phyloP scores from a whole-genome alignment of 2,797 vertebrate genomes.

The Rachycentron canadum region DNA sequence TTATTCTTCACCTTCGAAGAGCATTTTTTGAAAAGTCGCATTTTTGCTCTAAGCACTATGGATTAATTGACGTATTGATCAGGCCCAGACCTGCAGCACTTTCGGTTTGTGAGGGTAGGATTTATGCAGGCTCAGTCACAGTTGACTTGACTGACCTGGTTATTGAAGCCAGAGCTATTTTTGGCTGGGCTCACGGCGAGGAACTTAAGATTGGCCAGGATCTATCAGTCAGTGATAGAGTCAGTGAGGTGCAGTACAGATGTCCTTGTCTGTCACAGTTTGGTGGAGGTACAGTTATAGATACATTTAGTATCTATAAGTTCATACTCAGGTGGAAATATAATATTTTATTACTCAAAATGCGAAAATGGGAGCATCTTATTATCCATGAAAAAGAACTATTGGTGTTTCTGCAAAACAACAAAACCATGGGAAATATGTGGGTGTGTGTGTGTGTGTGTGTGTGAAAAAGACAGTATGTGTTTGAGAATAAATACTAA shows the following conservation, averaged over 20 bases:
- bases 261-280: conserved; percentile 6
- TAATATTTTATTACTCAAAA: not conserved
- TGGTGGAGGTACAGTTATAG: not conserved
- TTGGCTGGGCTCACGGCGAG: conserved; percentile 51
- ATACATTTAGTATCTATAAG: too few relatives aligned
- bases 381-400: not conserved
- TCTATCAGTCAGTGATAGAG: conserved; percentile 51
- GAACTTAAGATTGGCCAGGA: conserved; percentile 66
- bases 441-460: conserved; percentile 5
- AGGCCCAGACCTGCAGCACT: conserved; percentile 40
- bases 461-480: not conserved
- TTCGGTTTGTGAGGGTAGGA: conserved; percentile 64
- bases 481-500: not conserved
- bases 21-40: conserved; percentile 36
- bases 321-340: not conserved
- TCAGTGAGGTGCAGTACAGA: conserved; percentile 14
- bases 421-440: not conserved
- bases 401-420: not conserved
- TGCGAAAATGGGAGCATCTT: not conserved
- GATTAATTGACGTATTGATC: conserved; percentile 76
- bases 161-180: conserved; percentile 80
- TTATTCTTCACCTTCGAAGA: conserved; percentile 3
- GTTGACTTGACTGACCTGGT: conserved; percentile 78
- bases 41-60: conserved; percentile 56
- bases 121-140: conserved; percentile 76